Evolutionary conservation across 2,888 invertebrate species (phyloP), one percentile per base, ranked within the genome.

Genomic region (Trissolcus brochymenae): DNA sequence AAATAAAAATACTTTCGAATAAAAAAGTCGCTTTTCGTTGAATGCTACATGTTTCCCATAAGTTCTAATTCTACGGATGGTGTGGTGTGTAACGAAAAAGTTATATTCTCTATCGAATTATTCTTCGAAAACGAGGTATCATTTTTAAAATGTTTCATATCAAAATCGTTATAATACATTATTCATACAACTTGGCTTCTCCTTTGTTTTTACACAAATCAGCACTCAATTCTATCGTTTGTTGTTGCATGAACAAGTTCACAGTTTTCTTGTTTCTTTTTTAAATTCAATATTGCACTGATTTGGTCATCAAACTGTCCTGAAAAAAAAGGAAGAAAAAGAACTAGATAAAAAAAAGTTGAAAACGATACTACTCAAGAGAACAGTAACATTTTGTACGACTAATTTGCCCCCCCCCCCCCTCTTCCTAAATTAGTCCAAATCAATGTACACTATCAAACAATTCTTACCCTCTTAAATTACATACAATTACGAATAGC

Each of bases 1-100:
- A 75, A 75, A 75, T 75, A 75, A 75, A 75, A 76, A 76, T 76
- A 76, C 75, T 76, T 76, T 76, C 70, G 70, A 70, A 70, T 76
- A 76, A 76, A 75, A 75, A 75, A 75, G 75, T 65, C 70, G 75
- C 75, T 65, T 70, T 75, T 75, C 75, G 76, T 76, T 76, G 70
- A 70, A 70, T 76, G 76, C 76, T 70, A 76, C 76, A 76, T 65
- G 60, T 60, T 75, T 60, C 51, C 16, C 70, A 70, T 76, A 70
- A 76, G 43, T 59, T 70, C 65, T 61, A 76, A 76, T 54, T 46
- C 76, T 70, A 76, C 76, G 41, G 57, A 66, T 70, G 55, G 35
- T 35, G 35, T 35, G 35, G 25, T 35, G 35, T 35, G 54, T 75
- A 75, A 75, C 64, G 64, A 75, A 75, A 75, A 70, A 70, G 70